Evolutionary conservation across 2,797 vertebrate species (phyloP).

Genomic region (Apodemus agrarius): DNA sequence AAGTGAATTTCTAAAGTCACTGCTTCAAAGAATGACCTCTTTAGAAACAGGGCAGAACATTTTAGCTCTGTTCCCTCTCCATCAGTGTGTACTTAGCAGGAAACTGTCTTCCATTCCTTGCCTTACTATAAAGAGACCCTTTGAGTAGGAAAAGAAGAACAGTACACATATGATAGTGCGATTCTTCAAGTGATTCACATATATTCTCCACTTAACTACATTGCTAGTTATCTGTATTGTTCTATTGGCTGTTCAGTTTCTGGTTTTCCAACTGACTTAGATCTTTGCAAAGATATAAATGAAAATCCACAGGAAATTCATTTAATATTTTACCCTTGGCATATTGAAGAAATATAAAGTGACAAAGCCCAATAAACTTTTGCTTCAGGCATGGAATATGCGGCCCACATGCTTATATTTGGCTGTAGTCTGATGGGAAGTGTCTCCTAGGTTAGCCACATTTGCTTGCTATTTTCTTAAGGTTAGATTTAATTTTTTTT

Average conservation of each 20-base stretch:
- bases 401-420: neutral
- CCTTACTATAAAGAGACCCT: neutral
- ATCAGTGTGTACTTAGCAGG: slow-evolving; percentile 32
- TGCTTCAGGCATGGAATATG: neutral
- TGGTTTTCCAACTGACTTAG: neutral
- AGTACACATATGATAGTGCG: neutral
- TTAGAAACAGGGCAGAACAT: slow-evolving; percentile 58
- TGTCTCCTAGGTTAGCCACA: slow-evolving; percentile 23
- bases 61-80: slow-evolving; percentile 45
- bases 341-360: neutral
- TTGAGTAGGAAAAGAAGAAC: neutral
- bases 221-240: neutral
- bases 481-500: neutral
- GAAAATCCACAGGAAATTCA: neutral
- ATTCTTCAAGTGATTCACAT: neutral
- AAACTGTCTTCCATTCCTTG: neutral
- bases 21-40: slow-evolving; percentile 61
- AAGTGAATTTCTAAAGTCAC: slow-evolving; percentile 68
- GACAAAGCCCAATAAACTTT: neutral
- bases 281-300: neutral
- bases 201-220: neutral
- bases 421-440: neutral
- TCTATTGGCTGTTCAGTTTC: neutral
- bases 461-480: slow-evolving; percentile 52
- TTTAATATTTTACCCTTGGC: slow-evolving; percentile 13